Evolutionary conservation across 2,113 vertebrate genomes (phyloP).

Genomic region (Xenotilapia leptura): DNA sequence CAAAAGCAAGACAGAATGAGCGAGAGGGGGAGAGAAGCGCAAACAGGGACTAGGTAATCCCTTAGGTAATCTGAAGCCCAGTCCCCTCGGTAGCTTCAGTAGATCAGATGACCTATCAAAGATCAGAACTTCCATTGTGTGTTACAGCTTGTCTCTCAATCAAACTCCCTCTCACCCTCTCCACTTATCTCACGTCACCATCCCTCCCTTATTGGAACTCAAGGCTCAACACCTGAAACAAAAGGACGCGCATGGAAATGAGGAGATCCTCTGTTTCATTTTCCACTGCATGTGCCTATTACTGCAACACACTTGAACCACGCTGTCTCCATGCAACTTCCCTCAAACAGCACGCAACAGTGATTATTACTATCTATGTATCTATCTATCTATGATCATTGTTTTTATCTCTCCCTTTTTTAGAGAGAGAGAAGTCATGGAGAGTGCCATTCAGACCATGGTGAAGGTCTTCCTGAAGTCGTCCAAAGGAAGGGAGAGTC

Average conservation of each 20-base stretch:
- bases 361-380: neutral
- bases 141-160: constrained; percentile 44
- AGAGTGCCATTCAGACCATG: constrained; percentile 67
- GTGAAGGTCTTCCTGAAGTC: constrained; percentile 71
- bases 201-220: constrained; percentile 11
- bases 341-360: neutral
- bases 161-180: constrained; percentile 49
- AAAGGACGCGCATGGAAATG: constrained; percentile 3
- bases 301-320: neutral
- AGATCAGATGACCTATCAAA: constrained; percentile 77
- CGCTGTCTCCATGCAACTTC: neutral
- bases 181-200: constrained; percentile 51
- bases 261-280: constrained; percentile 41
- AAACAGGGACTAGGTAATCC: constrained; percentile 64
- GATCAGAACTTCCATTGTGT: constrained; percentile 71
- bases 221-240: constrained; percentile 36
- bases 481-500: constrained; percentile 63
- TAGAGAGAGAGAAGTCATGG: constrained; percentile 64
- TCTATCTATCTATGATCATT: neutral
- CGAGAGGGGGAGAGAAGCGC: neutral
- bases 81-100: constrained; percentile 33
- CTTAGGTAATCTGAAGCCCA: constrained; percentile 59
- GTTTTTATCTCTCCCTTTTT: neutral
- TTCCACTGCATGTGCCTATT: constrained; percentile 9
- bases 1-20: neutral